phyloP scores from a whole-genome alignment of 2,888 invertebrate genomes.

The Dasypogon diadema region DNA sequence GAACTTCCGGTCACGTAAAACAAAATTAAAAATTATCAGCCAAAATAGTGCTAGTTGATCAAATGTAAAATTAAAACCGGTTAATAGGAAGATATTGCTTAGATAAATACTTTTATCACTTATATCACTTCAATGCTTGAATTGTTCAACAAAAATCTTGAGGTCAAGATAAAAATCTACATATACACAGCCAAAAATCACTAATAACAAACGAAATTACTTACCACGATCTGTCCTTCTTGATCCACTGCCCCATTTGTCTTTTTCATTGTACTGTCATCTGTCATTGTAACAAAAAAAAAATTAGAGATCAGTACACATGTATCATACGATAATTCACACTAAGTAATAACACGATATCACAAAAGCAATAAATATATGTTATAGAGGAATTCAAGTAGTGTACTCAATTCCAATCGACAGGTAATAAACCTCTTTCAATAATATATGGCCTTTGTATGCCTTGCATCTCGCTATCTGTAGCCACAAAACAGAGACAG shows the following conservation, averaged over 20 bases:
- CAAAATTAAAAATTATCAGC: too few relatives aligned
- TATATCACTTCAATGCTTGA: too few relatives aligned
- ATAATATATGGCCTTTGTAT: background rate
- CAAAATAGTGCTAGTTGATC: too few relatives aligned
- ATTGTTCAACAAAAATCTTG: too few relatives aligned
- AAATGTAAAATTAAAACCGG: too few relatives aligned
- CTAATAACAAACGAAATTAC: background rate
- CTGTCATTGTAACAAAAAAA: background rate
- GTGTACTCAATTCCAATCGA: background rate
- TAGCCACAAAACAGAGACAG: background rate
- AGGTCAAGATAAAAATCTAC: too few relatives aligned
- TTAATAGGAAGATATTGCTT: too few relatives aligned
- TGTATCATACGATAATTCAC: background rate
- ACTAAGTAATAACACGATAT: background rate
- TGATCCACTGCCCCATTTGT: background rate
- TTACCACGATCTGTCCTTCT: background rate
- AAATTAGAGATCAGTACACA: background rate
- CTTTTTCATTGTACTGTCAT: background rate
- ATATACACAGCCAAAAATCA: too few relatives aligned
- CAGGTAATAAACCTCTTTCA: background rate
- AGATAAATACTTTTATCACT: too few relatives aligned
- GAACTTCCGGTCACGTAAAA: too few relatives aligned
- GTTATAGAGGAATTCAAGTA: background rate
- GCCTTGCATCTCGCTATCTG: background rate
- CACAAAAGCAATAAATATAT: background rate